phyloP scores from a whole-genome alignment of 2,113 vertebrate genomes.

The Urocolius indicus region DNA sequence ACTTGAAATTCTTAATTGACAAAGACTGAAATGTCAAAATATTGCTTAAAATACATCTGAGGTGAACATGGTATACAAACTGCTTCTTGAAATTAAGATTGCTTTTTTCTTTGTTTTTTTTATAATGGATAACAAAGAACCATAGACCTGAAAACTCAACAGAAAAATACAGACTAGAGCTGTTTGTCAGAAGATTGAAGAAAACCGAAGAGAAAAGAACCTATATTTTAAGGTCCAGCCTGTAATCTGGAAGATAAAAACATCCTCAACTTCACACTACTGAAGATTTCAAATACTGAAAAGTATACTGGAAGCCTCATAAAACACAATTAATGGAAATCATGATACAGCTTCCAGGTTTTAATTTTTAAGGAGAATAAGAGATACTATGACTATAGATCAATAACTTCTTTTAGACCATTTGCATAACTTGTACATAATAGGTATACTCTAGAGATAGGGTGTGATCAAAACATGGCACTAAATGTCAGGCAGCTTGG shows the following conservation, averaged over 20 bases:
- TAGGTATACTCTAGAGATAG: neutral
- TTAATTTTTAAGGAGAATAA: neutral
- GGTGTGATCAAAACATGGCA: neutral
- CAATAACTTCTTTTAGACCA: neutral
- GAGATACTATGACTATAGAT: neutral
- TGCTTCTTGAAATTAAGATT: neutral
- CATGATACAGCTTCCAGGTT: neutral
- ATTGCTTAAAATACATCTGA: neutral
- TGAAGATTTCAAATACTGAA: neutral
- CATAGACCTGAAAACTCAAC: neutral
- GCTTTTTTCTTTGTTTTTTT: neutral
- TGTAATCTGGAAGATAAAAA: neutral
- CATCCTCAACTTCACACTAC: neutral
- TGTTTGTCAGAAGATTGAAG: neutral
- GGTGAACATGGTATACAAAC: neutral
- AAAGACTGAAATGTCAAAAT: neutral
- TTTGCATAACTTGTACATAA: neutral
- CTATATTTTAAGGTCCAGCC: neutral
- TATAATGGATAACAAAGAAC: neutral
- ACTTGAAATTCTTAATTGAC: neutral
- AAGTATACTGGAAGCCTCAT: neutral
- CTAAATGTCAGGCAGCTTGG: neutral
- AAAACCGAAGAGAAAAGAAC: neutral
- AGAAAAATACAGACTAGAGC: neutral
- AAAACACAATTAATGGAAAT: neutral